Evolutionary conservation across 1,140 invertebrate genomes (phyloP).

Genomic region (Pachyrhynchus sulphureomaculatus): DNA sequence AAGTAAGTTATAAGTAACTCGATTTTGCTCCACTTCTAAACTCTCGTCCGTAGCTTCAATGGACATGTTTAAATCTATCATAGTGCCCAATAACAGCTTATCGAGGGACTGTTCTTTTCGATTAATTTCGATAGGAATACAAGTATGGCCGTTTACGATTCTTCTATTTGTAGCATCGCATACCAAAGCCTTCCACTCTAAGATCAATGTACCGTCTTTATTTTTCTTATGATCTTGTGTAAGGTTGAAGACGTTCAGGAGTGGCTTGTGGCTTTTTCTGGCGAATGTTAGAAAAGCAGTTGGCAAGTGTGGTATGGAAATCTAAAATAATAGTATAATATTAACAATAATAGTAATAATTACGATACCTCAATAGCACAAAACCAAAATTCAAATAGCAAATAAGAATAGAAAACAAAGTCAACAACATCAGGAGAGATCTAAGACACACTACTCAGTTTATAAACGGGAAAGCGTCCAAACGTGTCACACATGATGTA

Average conservation of each 20-base stretch:
- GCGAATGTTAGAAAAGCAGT: slow-evolving; percentile 46
- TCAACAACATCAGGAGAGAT: no score
- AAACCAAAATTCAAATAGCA: no score
- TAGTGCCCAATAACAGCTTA: slow-evolving; percentile 21
- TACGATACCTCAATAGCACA: no score
- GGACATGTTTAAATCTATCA: slow-evolving; percentile 34
- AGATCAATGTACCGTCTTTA: slow-evolving; percentile 52
- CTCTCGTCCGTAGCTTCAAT: slow-evolving; percentile 22
- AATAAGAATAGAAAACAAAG: no score
- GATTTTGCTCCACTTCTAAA: slow-evolving; percentile 31
- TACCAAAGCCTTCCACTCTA: slow-evolving; percentile 57
- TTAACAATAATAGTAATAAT: no score
- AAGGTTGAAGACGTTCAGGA: slow-evolving; percentile 43
- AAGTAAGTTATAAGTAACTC: slow-evolving; percentile 56
- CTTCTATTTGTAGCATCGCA: slow-evolving; percentile 48
- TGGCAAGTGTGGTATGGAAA: slow-evolving; percentile 28
- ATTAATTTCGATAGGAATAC: slow-evolving; percentile 48
- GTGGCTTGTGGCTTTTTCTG: slow-evolving; percentile 39
- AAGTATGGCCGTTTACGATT: slow-evolving; percentile 56
- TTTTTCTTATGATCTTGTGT: slow-evolving; percentile 29
- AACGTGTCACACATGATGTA: no score
- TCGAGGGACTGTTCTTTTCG: slow-evolving; percentile 29
- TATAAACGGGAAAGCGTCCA: no score
- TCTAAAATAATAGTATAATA: no score
- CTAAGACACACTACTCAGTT: no score